Conservation (phyloP, 2,113 vertebrate species). For the Nyctibius bracteatus region DNA sequence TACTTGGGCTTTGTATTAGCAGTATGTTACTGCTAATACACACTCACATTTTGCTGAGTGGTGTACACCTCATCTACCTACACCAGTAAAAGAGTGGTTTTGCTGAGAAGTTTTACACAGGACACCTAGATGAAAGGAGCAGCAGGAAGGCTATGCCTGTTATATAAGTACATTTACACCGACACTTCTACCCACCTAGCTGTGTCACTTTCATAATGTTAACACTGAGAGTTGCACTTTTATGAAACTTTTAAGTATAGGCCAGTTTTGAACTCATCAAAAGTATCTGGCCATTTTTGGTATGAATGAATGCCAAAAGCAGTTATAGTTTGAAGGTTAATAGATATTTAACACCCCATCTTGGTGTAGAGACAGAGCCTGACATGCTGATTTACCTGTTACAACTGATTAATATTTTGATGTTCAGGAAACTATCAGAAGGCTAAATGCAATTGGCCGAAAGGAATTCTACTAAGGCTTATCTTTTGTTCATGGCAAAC, state of each 20-base stretch:
- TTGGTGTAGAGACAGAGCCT: constrained; percentile 23
- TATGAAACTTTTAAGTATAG: neutral
- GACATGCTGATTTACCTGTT: constrained; percentile 62
- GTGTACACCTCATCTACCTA: neutral
- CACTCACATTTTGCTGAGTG: neutral
- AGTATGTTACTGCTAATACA: no score
- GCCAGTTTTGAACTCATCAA: neutral
- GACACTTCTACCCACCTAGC: neutral
- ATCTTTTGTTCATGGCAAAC: constrained; percentile 18
- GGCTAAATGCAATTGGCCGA: constrained; percentile 36
- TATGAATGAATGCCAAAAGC: constrained; percentile 46
- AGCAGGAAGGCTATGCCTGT: neutral
- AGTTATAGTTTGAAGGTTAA: constrained; percentile 54
- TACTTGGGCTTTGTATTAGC: neutral
- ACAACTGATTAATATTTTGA: constrained; percentile 30
- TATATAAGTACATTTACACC: neutral
- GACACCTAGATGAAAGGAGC: neutral
- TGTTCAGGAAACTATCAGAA: constrained; percentile 22
- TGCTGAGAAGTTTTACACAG: neutral
- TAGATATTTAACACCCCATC: constrained; percentile 42
- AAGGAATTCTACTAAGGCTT: constrained; percentile 21
- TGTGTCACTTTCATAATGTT: neutral
- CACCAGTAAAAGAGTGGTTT: neutral
- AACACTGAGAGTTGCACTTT: neutral
- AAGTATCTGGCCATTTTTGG: neutral